Evolutionary conservation across 2,888 invertebrate species (phyloP).

Genomic region (Polyommatus icarus): DNA sequence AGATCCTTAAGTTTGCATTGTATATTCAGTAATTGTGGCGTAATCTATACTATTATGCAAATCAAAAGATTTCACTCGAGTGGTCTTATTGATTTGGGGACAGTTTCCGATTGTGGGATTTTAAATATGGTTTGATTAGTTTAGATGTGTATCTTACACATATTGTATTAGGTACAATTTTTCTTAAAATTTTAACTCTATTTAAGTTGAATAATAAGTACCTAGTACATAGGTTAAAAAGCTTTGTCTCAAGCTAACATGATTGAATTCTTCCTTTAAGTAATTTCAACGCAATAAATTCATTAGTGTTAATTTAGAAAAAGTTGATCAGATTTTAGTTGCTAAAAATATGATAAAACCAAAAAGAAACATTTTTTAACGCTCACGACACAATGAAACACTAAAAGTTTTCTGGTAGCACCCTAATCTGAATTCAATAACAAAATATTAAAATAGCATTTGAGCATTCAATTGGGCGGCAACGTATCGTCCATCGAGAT

Average conservation of each 20-base stretch:
- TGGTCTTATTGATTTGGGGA: background rate
- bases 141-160: background rate
- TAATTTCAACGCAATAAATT: background rate
- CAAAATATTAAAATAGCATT: slow-evolving; percentile 73
- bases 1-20: slow-evolving; percentile 36
- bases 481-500: slow-evolving; percentile 77
- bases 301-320: background rate
- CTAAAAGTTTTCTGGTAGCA: slow-evolving; percentile 31
- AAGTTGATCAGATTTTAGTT: background rate
- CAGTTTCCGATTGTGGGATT: slow-evolving; percentile 14
- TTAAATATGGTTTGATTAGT: background rate
- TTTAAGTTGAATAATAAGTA: too few relatives aligned
- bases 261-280: too few relatives aligned
- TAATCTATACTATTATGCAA: slow-evolving; percentile 37
- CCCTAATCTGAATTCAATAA: slow-evolving; percentile 45
- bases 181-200: too few relatives aligned
- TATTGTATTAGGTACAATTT: background rate
- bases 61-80: background rate
- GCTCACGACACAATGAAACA: background rate
- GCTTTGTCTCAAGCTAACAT: background rate
- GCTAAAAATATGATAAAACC: background rate
- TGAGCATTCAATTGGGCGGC: slow-evolving; percentile 79
- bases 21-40: slow-evolving; percentile 38
- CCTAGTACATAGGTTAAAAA: too few relatives aligned
- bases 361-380: background rate